Base-by-base conservation (phyloP, 1,140 invertebrate genomes). In the Heliothis virescens region DNA sequence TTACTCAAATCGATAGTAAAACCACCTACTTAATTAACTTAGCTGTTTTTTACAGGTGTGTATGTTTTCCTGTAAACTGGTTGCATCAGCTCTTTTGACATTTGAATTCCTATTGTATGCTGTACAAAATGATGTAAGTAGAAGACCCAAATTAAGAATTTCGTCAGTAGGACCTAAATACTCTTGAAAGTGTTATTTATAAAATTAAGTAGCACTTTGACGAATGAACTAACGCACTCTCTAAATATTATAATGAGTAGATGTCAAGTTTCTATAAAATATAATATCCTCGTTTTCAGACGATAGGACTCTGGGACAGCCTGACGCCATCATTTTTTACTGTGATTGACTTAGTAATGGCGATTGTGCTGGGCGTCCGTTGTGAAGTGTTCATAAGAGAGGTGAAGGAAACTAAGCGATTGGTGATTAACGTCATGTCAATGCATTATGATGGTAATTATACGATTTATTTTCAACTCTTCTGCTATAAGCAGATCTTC, bases 91-190 rank as follows among this genome's bases (percentile, higher is more conserved):
- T 13, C 41, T 91, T 15, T 41, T 89, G 18, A 65, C 77, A 52
- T 85, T 89, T 47, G 86, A 88, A 81, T 85, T 82, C 67, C 13
- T 79, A 12, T 21, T 91, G 5, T 47, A 82, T 71, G 79, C 76
- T n/a, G 26, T 89, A 26, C 85, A 91, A 79, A 79, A 79, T 18
- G 87, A 85, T 80, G 89, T 90, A 87, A 87, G 86, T 83, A 53
- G 11, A 18, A 59, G 10, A 62, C 3, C 50, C 50, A 65, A 63
- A 34, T 34, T 34, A 34, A 26, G 34, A 34, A 4, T 34, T 5
- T 34, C 34, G 34, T 0, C 34, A 34, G 29, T 34, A 34, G n/a
- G n/a, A n/a, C n/a, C n/a, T n/a, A n/a, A n/a, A n/a, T 7, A 34
- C 34, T 34, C 34, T 7, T 34, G 3, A 34, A 34, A 34, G 21